Base-by-base conservation (phyloP, 2,797 vertebrate genomes). In the Coendou prehensilis region DNA sequence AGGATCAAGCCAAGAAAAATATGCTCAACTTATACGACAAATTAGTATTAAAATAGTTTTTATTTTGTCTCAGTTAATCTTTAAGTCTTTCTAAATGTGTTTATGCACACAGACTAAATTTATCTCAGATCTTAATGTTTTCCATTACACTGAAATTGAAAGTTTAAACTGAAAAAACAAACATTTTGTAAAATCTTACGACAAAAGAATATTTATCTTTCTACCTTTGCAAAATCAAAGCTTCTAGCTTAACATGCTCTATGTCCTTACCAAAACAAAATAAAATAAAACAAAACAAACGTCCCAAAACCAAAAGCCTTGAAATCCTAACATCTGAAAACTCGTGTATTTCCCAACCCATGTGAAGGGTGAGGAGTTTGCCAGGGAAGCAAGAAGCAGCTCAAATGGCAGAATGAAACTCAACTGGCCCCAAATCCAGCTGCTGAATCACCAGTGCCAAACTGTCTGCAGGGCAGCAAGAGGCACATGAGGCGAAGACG, bases 141-240 rank as follows among this genome's bases (percentile, higher is more conserved):
- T 64, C 23, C 59, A 79, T 86, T 90, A 93, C 64, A 80, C 78
- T 97, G 91, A 96, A 91, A 88, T n/a, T 37, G 30, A 84, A 91
- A 97, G 20, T 79, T 94, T 89, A 69, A 59, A 20, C 69, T 28
- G 45, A 83, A 94, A 92, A 92, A 59, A 79, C 10, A 81, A 93
- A 89, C 8, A 59, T 37, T n/a, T 76, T 63, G 10, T 91, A 93
- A 95, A 85, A 22, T 54, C 26, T 86, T 73, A 78, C 9, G 9
- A 86, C 59, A 95, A 96, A 95, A 80, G 2, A 95, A 84, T 28
- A 91, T 45, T 37, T 79, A 75, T 73, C 30, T 81, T 91, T 28
- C 82, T 89, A 92, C 22, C 75, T 96, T 92, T 93, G 47, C 47
- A 91, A 92, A 96, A 80, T 71, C 41, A 95, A 93, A 91, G 28